phyloP scores from a whole-genome alignment of 2,113 vertebrate genomes.

The Zosterops pallidus region DNA sequence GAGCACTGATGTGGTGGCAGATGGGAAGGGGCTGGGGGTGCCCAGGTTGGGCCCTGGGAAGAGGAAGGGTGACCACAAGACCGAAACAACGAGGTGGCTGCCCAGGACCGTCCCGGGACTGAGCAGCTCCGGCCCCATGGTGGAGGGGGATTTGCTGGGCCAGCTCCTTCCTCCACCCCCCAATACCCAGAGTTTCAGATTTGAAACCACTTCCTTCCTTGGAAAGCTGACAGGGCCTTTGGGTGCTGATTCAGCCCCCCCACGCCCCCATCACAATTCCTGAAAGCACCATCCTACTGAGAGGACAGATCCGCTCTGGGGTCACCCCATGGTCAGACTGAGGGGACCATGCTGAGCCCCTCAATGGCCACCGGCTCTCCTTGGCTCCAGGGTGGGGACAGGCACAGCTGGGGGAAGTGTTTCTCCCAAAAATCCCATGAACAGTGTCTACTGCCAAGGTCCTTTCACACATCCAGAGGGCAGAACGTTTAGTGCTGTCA shows the following conservation, averaged over 20 bases:
- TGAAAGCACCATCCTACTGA: not conserved
- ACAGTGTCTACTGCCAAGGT: fast-evolving
- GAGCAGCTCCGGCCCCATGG: fast-evolving
- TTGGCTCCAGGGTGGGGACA: not conserved
- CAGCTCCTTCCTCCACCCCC: not conserved
- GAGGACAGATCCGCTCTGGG: fast-evolving
- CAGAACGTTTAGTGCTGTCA: not conserved
- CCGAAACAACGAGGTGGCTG: fast-evolving
- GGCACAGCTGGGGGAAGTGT: not conserved
- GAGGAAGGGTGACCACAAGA: not conserved
- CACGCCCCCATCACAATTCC: not conserved
- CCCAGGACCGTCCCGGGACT: fast-evolving
- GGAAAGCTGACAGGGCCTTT: constrained; percentile 3
- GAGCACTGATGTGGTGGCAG: fast-evolving
- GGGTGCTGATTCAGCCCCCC: not conserved
- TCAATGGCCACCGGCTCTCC: fast-evolving
- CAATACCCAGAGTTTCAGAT: not conserved
- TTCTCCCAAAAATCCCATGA: not conserved
- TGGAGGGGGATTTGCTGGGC: not conserved
- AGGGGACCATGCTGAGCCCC: not conserved
- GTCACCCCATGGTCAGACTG: fast-evolving
- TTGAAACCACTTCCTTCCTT: constrained; percentile 38
- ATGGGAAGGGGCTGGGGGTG: not conserved
- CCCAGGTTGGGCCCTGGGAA: fast-evolving
- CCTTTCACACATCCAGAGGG: fast-evolving